phyloP scores from a whole-genome alignment of 2,113 vertebrate species.

The Pontoporia blainvillei region DNA sequence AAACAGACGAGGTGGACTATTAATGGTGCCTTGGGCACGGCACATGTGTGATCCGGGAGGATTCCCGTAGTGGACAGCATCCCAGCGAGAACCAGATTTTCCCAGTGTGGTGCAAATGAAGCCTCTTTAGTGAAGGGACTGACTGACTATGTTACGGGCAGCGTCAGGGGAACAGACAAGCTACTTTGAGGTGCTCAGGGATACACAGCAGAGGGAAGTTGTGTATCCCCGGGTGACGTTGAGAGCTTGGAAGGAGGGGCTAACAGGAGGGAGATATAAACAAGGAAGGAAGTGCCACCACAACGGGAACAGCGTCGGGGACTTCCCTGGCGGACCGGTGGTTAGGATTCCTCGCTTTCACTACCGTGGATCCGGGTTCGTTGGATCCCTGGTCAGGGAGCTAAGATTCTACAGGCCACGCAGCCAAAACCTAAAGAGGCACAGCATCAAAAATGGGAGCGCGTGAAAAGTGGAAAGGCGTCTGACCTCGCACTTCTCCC shows the following conservation, averaged over 20 bases:
- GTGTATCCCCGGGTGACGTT: not conserved
- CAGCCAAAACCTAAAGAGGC: not conserved
- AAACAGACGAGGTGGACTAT: not conserved
- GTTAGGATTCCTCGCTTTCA: not conserved
- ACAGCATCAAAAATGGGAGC: not conserved
- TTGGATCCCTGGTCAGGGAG: not conserved
- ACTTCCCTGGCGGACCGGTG: not conserved
- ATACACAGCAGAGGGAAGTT: not conserved
- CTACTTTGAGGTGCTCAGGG: not conserved
- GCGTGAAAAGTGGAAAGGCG: not conserved
- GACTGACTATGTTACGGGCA: accelerated
- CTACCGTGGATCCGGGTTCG: not conserved
- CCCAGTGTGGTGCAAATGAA: not conserved
- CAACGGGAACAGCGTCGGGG: not conserved
- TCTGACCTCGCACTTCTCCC: not conserved
- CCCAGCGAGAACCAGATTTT: not conserved
- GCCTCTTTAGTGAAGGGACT: not conserved
- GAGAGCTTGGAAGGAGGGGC: not conserved
- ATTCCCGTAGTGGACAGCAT: not conserved
- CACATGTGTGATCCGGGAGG: accelerated
- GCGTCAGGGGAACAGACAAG: not conserved
- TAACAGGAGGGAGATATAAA: not conserved
- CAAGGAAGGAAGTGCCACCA: not conserved
- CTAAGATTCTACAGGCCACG: not conserved
- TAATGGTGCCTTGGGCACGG: too few species aligned